Evolutionary conservation across 2,113 vertebrate species (phyloP).

Genomic region (Eira barbara): DNA sequence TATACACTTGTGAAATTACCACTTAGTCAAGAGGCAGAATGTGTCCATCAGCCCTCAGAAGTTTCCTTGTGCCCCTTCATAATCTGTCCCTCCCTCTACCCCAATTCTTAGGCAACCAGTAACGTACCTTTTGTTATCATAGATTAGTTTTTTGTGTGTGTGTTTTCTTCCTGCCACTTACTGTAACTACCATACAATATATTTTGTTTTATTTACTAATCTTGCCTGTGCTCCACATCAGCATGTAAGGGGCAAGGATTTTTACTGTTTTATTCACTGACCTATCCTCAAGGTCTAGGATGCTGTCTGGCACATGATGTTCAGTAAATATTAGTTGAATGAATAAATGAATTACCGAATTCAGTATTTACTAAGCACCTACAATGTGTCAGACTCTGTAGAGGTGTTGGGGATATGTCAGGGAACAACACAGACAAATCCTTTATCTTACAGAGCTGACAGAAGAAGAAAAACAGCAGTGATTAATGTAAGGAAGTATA

Average conservation of each 20-base stretch:
- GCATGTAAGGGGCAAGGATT: background rate
- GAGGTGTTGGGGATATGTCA: background rate
- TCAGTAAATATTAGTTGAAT: background rate
- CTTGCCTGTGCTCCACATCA: background rate
- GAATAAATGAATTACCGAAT: background rate
- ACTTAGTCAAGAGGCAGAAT: background rate
- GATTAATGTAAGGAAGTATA: background rate
- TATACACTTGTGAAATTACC: background rate
- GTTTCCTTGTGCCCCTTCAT: background rate
- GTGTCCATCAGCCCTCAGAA: background rate
- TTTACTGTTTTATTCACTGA: background rate
- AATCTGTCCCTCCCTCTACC: background rate
- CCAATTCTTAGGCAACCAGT: background rate
- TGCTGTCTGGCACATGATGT: background rate
- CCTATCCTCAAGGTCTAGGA: background rate
- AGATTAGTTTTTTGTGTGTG: background rate
- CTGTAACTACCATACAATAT: background rate
- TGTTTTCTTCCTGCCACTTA: background rate
- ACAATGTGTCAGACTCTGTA: background rate
- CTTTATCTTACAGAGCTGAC: background rate
- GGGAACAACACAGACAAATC: background rate
- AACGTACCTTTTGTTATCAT: background rate
- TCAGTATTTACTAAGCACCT: background rate
- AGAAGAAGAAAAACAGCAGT: background rate
- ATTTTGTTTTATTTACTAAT: background rate